Percentiles rank a stretch among this genome's conserved stretches.
Conservation (phyloP, 2,797 vertebrate species). For the Urocyon cinereoargenteus region DNA sequence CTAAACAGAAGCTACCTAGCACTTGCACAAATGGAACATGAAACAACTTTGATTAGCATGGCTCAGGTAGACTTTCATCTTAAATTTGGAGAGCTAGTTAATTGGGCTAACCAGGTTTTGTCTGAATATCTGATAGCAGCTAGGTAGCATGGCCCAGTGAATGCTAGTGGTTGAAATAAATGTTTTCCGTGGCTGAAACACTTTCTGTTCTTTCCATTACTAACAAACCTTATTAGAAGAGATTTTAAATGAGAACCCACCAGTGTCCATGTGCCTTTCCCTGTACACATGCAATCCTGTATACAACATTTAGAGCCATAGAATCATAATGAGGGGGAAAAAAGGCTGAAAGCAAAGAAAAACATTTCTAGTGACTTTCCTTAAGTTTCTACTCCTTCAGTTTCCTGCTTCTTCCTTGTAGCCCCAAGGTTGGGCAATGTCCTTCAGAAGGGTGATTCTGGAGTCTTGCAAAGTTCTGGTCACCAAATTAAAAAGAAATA, state of each 20-base stretch:
- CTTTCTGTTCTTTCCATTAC: not conserved
- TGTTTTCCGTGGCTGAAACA: not conserved
- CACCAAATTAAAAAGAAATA: conserved; percentile 49
- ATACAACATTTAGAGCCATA: conserved; percentile 11
- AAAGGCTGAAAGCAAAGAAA: not conserved
- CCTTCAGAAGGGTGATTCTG: not conserved
- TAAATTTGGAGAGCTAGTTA: conserved; percentile 34
- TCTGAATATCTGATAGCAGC: not conserved
- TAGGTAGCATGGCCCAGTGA: not conserved
- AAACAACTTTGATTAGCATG: conserved; percentile 28
- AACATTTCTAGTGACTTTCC: not conserved
- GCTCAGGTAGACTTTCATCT: not conserved
- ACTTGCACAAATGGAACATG: conserved; percentile 12
- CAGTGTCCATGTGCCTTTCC: not conserved
- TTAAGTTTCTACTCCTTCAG: not conserved
- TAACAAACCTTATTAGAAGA: not conserved
- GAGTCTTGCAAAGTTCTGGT: not conserved
- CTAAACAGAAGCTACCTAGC: conserved; percentile 43
- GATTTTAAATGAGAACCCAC: not conserved
- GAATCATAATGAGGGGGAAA: not conserved
- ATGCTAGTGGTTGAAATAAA: not conserved
- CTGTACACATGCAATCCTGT: not conserved
- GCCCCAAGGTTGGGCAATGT: not conserved
- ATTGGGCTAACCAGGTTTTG: not conserved
- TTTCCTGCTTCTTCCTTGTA: not conserved